Conservation (phyloP, 2,888 invertebrate genomes). For the Seira sanloemensis region DNA sequence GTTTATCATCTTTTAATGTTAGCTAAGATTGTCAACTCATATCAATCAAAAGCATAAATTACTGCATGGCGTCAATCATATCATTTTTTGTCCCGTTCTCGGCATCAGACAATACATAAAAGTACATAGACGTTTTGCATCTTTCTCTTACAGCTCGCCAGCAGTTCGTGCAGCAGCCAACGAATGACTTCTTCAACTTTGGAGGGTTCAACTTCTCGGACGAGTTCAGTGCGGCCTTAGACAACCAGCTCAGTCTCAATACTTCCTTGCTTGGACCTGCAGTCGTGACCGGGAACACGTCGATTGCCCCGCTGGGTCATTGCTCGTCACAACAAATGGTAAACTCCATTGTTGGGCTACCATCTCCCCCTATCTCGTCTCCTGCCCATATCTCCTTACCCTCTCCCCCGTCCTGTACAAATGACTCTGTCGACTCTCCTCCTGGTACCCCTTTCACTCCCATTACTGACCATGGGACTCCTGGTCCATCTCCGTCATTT, state of each 20-base stretch:
- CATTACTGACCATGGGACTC: slow-evolving; percentile 61
- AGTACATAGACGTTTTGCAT: not conserved
- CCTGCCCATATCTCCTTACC: slow-evolving; percentile 68
- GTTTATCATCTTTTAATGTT: slow-evolving; percentile 7
- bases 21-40: not conserved
- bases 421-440: slow-evolving; percentile 68
- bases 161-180: slow-evolving; percentile 71
- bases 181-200: slow-evolving; percentile 73
- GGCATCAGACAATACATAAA: not conserved
- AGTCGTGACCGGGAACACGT: slow-evolving; percentile 61
- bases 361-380: slow-evolving; percentile 67
- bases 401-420: slow-evolving; percentile 69
- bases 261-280: slow-evolving; percentile 69
- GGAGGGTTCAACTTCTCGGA: slow-evolving; percentile 73
- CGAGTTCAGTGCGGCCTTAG: slow-evolving; percentile 73
- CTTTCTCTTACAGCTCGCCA: slow-evolving; percentile 68
- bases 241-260: slow-evolving; percentile 73
- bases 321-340: slow-evolving; percentile 73
- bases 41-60: too few relatives aligned
- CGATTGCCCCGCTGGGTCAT: slow-evolving; percentile 65
- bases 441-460: slow-evolving; percentile 69
- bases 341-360: slow-evolving; percentile 72
- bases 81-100: too few relatives aligned
- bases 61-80: too few relatives aligned
- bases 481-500: slow-evolving; percentile 63